Evolutionary conservation across 2,797 vertebrate genomes (phyloP).

Genomic region (Gobionotothen gibberifrons): DNA sequence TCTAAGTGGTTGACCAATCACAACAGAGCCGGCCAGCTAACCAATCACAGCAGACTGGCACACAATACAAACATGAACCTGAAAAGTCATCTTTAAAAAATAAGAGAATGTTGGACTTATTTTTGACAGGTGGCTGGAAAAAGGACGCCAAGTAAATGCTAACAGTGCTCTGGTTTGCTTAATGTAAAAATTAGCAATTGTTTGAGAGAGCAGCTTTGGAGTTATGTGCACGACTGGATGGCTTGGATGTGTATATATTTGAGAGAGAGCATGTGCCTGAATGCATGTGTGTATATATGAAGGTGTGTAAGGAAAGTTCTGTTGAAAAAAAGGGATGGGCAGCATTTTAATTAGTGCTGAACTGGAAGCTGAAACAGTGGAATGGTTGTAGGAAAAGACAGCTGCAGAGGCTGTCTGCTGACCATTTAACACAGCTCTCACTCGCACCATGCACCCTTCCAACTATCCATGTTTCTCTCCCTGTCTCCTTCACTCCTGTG

Average conservation of each 20-base stretch:
- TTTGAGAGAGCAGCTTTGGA: constrained; percentile 24
- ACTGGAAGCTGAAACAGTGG: constrained; percentile 74
- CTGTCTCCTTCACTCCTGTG: constrained; percentile 45
- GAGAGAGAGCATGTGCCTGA: constrained; percentile 32
- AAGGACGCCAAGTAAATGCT: not conserved
- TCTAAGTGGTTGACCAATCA: too few relatives aligned
- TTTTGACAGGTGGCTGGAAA: not conserved
- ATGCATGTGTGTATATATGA: constrained; percentile 33
- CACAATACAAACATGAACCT: too few relatives aligned
- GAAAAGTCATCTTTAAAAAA: too few relatives aligned
- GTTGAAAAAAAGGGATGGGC: constrained; percentile 58
- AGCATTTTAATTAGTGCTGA: constrained; percentile 76
- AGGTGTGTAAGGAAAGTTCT: constrained; percentile 46
- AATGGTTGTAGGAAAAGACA: constrained; percentile 78
- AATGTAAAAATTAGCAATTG: not conserved
- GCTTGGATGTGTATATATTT: constrained; percentile 13
- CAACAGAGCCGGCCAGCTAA: too few relatives aligned
- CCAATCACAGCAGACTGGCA: too few relatives aligned
- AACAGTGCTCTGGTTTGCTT: not conserved
- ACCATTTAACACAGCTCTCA: constrained; percentile 57
- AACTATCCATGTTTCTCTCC: constrained; percentile 39
- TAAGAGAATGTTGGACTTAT: too few relatives aligned
- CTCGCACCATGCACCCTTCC: constrained; percentile 43
- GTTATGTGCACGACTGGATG: constrained; percentile 1
- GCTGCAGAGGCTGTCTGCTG: constrained; percentile 72